Percentiles rank a stretch among this genome's conserved stretches.
These are phyloP conservation scores for Episyrphus balteatus DNA, from an alignment of 1,140 invertebrate genomes.

Conservation along the genomic window DNA sequence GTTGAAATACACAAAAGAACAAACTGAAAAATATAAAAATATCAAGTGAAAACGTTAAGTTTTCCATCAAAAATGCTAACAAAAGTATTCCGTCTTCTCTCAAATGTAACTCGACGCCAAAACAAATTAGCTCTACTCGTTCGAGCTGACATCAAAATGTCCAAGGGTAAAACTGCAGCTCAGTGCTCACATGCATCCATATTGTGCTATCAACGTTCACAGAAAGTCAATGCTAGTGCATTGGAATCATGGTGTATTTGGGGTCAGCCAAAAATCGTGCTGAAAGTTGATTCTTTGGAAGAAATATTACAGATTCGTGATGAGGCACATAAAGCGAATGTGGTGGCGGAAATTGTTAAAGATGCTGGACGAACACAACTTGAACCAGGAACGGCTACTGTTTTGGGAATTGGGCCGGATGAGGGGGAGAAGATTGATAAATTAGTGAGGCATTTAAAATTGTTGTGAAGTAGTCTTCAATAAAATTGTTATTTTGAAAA, in stretches of 20 bases:
- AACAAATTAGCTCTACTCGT: constrained; percentile 64
- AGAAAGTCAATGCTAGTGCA: constrained; percentile 36
- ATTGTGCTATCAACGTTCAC: constrained; percentile 48
- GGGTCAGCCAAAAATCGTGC: constrained; percentile 69
- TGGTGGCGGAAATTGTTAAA: constrained; percentile 52
- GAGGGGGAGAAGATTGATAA: constrained; percentile 48
- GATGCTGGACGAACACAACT: constrained; percentile 75
- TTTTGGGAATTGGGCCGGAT: constrained; percentile 67
- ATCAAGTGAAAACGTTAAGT: constrained; percentile 19
- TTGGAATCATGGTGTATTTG: constrained; percentile 50
- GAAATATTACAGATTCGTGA: constrained; percentile 41
- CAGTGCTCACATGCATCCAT: constrained; percentile 73
- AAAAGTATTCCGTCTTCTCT: constrained; percentile 2
- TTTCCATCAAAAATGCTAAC: constrained; percentile 6
- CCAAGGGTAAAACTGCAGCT: constrained; percentile 69
- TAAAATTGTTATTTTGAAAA: too few relatives aligned
- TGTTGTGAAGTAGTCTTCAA: constrained; percentile 37
- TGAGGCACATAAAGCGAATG: constrained; percentile 42
- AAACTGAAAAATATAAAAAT: constrained; percentile 29
- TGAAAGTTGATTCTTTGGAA: constrained; percentile 43
- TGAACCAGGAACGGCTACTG: constrained; percentile 52
- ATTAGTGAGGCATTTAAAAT: constrained; percentile 57
- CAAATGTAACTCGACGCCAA: background rate
- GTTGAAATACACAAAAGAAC: constrained; percentile 41
- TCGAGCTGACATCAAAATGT: constrained; percentile 65